Evolutionary conservation across 2,888 invertebrate species (phyloP).

Genomic region (Cantharis nigra): DNA sequence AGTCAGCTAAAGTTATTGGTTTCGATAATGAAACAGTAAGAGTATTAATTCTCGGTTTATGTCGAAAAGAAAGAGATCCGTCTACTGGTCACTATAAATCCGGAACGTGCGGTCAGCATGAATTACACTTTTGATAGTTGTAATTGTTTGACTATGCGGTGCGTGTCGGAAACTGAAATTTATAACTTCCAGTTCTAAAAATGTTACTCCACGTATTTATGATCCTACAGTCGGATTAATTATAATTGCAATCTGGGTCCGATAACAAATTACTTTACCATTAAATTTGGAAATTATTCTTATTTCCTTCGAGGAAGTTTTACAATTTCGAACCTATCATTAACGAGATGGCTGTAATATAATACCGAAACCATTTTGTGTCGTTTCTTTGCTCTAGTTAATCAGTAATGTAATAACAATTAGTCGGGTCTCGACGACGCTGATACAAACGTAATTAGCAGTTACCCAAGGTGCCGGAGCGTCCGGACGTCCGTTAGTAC

Average conservation of each 20-base stretch:
- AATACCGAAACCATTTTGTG: conserved; percentile 30
- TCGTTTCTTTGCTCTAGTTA: conserved; percentile 27
- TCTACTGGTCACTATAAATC: conserved; percentile 42
- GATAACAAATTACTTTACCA: conserved; percentile 34
- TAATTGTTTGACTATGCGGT: conserved; percentile 51
- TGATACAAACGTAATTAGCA: conserved; percentile 39
- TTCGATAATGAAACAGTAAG: conserved; percentile 21
- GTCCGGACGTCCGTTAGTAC: conserved; percentile 35
- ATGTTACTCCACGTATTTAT: conserved; percentile 9
- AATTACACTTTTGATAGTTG: conserved; percentile 51
- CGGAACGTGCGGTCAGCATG: conserved; percentile 47
- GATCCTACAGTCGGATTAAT: conserved; percentile 24
- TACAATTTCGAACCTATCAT: conserved; percentile 35
- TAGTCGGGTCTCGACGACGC: conserved; percentile 31
- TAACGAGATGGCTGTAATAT: conserved; percentile 38
- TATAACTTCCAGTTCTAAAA: conserved; percentile 37
- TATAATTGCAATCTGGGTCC: conserved; percentile 31
- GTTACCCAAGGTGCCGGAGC: conserved; percentile 32
- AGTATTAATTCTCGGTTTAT: conserved; percentile 45
- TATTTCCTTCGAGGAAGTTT: conserved; percentile 38
- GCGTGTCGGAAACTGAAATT: conserved; percentile 42
- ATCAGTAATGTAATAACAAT: conserved; percentile 37
- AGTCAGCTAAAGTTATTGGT: conserved; percentile 29
- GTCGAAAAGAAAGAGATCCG: conserved; percentile 33
- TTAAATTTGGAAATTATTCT: conserved; percentile 37